Evolutionary conservation across 2,113 vertebrate species (phyloP), one percentile per base, ranked within the genome.

Genomic region (Camelus dromedarius): DNA sequence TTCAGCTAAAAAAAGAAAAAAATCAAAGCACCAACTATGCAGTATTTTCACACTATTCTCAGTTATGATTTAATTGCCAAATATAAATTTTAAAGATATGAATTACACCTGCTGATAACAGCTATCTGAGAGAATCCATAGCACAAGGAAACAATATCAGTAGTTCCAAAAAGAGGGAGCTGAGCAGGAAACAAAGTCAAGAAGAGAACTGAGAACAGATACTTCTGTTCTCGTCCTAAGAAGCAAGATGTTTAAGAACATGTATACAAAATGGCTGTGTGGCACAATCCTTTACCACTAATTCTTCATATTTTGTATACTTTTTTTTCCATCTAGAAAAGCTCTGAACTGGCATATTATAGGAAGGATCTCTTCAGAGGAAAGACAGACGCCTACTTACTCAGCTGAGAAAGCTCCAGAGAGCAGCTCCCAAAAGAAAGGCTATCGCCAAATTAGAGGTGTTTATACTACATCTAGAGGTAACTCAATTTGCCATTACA

Each of bases 111-210:
- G 56, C 18, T 87, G 35, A 54, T 64, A 89, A 89, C 28, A 77
- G 67, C 60, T 82, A 46, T 42, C 56, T 83, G 64, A 89, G 64
- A 95, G 35, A 95, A 69, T 81, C 32, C 6, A 58, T 0, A 76
- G 64, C 12, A 64, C 32, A 89, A 94, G 56, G 79, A 86, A 85
- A 64, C 24, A 38, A 67, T 32, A 50, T 30, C 24, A 89, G 32
- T 50, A 90, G 56, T 64, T 96, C 30, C 69, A 90, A 58, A 96
- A 28, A 38, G 28, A 62, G 16, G 50, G 30, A 73, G 54, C n/a
- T 85, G 46, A 75, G 26, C 20, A 91, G 56, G 82, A 60, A 85
- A 89, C 62, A 90, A 86, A 66, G 62, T 79, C 70, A 83, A 89
- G 62, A 93, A 72, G 12, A 80, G 64, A 89, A 69, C 13, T 94